Conservation (phyloP, 2,113 vertebrate species). For the Forbesichthys papilliferus region DNA sequence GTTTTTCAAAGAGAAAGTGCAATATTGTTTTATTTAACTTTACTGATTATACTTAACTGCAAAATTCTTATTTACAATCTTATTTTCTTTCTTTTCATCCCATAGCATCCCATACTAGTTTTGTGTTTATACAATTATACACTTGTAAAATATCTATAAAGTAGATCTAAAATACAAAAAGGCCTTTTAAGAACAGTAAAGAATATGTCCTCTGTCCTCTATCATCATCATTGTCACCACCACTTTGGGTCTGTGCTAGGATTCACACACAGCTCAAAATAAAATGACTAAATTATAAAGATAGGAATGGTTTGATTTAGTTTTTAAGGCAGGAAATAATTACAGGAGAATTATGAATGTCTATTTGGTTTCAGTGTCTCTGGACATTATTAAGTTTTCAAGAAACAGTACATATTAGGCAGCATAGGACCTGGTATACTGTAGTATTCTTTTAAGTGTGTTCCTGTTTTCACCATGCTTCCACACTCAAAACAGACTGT, state of each 20-base stretch:
- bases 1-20: constrained; percentile 63
- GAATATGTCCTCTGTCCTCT: constrained; percentile 60
- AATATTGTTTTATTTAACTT: constrained; percentile 42
- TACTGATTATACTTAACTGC: constrained; percentile 42
- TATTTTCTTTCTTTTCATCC: constrained; percentile 37
- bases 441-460: constrained; percentile 18
- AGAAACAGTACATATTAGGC: constrained; percentile 28
- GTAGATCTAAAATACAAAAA: constrained; percentile 71
- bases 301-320: constrained; percentile 67
- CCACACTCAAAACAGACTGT: constrained; percentile 25
- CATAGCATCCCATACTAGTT: constrained; percentile 14
- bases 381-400: constrained; percentile 27
- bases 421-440: constrained; percentile 5
- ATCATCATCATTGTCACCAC: constrained; percentile 42
- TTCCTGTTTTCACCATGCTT: constrained; percentile 11
- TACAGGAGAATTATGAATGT: constrained; percentile 31
- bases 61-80: constrained; percentile 68
- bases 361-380: constrained; percentile 64
- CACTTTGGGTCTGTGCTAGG: constrained; percentile 45
- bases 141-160: constrained; percentile 68
- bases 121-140: constrained; percentile 69
- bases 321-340: constrained; percentile 69
- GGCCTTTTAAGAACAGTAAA: constrained; percentile 64
- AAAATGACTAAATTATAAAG: constrained; percentile 30
- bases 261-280: constrained; percentile 36